Evolutionary conservation across 1,140 invertebrate genomes (phyloP).

Genomic region (Eumaeus atala): DNA sequence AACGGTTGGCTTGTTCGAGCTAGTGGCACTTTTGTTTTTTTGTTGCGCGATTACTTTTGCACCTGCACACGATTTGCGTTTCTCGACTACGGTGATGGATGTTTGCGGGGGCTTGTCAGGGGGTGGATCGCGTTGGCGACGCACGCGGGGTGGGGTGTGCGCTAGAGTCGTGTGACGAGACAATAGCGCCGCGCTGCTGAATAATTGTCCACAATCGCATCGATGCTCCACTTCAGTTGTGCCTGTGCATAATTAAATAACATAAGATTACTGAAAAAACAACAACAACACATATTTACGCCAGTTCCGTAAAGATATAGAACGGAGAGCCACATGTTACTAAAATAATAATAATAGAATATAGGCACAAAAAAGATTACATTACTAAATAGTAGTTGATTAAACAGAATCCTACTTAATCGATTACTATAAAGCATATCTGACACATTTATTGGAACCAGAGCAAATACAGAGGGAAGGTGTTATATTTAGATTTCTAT

Average conservation of each 20-base stretch:
- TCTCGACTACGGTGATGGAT: conserved; percentile 16
- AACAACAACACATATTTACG: no score
- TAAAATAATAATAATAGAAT: no score
- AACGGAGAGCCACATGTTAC: no score
- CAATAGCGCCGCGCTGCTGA: conserved; percentile 60
- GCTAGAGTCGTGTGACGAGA: conserved; percentile 55
- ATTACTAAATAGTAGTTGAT: no score
- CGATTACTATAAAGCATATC: no score
- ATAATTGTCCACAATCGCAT: conserved; percentile 66
- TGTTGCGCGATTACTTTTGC: conserved; percentile 19
- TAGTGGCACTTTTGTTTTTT: conserved; percentile 24
- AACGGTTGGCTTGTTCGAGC: conserved; percentile 23
- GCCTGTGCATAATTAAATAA: conserved; percentile 30
- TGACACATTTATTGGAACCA: no score
- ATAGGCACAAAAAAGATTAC: no score
- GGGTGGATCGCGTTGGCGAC: conserved; percentile 39
- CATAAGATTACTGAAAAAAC: no score
- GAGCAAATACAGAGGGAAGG: no score
- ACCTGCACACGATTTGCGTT: conserved; percentile 17
- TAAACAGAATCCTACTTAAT: no score
- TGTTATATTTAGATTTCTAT: no score
- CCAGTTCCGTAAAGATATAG: no score
- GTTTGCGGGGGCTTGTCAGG: conserved; percentile 22
- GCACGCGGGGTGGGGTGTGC: conserved; percentile 63
- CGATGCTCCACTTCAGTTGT: conserved; percentile 45